phyloP scores from a whole-genome alignment of 35 echinoderm and acorn worm species.

The Lytechinus pictus region DNA sequence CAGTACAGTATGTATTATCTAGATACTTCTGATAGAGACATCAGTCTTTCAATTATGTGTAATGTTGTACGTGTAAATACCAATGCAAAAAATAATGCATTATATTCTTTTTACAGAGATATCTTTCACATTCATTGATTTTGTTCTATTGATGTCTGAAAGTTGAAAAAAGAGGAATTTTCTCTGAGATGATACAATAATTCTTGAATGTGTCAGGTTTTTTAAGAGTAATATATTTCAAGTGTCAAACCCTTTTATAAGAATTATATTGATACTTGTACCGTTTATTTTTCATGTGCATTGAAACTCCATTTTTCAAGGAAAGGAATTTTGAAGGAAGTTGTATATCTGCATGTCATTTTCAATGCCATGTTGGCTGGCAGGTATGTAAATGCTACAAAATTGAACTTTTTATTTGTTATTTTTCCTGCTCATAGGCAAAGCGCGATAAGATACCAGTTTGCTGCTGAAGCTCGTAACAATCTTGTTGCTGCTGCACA shows the following conservation, averaged over 20 bases:
- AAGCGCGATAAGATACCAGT: constrained; percentile 65
- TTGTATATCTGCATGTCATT: too few species aligned
- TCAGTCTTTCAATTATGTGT: not conserved
- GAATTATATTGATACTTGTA: not conserved
- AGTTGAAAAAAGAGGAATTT: too few species aligned
- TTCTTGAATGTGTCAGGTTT: not conserved
- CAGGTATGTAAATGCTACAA: not conserved
- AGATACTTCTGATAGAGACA: not conserved
- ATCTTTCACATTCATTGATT: too few species aligned
- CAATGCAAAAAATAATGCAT: too few species aligned
- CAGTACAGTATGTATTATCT: constrained; percentile 57
- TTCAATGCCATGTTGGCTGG: too few species aligned
- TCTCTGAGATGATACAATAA: not conserved
- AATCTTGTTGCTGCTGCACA: constrained; percentile 89
- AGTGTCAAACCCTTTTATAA: not conserved
- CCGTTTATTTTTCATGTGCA: too few species aligned
- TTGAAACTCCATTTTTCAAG: too few species aligned
- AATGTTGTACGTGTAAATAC: too few species aligned
- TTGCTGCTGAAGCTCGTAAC: constrained; percentile 90
- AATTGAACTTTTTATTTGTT: not conserved
- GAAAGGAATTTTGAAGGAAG: too few species aligned
- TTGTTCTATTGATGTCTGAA: too few species aligned
- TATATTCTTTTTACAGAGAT: too few species aligned
- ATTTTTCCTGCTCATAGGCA: constrained; percentile 52
- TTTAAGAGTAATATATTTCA: not conserved